phyloP scores from a whole-genome alignment of 2,113 vertebrate genomes.

The Neoarius graeffei region DNA sequence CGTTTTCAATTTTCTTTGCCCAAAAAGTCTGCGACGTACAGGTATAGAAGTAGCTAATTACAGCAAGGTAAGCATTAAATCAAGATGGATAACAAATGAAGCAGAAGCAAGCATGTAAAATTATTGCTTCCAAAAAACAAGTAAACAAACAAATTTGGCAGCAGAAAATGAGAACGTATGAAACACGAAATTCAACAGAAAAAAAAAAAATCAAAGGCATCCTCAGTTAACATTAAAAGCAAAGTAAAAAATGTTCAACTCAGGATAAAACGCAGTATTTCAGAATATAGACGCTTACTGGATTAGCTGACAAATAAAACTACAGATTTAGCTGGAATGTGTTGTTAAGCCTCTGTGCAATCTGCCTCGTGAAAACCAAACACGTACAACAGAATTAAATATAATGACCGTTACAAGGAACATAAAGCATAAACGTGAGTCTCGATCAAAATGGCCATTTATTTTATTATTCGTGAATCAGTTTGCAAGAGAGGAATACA shows the following conservation, averaged over 20 bases:
- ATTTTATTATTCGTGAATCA: constrained; percentile 30
- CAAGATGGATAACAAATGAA: constrained; percentile 59
- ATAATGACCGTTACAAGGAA: background rate
- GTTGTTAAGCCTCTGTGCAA: constrained; percentile 20
- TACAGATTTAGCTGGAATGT: constrained; percentile 38
- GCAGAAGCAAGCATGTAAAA: constrained; percentile 23
- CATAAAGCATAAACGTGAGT: background rate
- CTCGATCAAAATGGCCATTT: constrained; percentile 32
- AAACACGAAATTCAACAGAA: background rate
- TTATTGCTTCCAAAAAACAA: constrained; percentile 46
- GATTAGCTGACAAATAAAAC: constrained; percentile 9
- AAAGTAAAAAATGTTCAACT: background rate
- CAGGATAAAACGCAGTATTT: background rate
- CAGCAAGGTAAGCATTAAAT: constrained; percentile 69
- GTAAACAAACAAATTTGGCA: background rate
- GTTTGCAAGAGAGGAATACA: constrained; percentile 33
- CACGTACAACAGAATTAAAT: constrained; percentile 12
- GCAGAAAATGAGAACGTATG: background rate
- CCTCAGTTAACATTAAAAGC: background rate
- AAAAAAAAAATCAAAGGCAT: constrained; percentile 22
- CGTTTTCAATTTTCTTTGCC: constrained; percentile 59
- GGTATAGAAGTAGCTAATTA: constrained; percentile 63
- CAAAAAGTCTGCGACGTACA: constrained; percentile 73
- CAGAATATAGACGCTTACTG: constrained; percentile 10
- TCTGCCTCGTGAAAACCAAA: background rate